Evolutionary conservation across 2,113 vertebrate genomes (phyloP).

Genomic region (Rhabdomys dilectus): DNA sequence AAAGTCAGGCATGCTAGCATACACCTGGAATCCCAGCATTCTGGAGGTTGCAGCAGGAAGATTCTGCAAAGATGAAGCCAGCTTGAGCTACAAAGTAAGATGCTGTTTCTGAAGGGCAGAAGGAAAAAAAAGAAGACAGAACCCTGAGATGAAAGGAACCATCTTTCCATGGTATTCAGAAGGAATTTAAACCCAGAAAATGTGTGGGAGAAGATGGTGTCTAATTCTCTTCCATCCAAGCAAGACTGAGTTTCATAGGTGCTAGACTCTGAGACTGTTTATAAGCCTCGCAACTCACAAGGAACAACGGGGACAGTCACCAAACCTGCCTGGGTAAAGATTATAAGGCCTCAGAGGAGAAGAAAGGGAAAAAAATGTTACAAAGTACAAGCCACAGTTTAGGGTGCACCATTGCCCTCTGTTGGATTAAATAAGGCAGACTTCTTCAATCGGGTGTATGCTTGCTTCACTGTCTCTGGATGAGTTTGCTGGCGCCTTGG

Average conservation of each 20-base stretch:
- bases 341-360: neutral
- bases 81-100: neutral
- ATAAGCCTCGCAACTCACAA: slow-evolving; percentile 41
- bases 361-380: slow-evolving; percentile 3
- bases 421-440: slow-evolving; percentile 63
- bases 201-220: neutral
- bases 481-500: slow-evolving; percentile 35
- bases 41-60: neutral
- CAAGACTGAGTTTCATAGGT: slow-evolving; percentile 6
- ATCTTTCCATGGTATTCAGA: neutral
- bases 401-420: slow-evolving; percentile 62
- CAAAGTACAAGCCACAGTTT: neutral
- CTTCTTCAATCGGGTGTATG: neutral
- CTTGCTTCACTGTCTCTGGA: slow-evolving; percentile 53
- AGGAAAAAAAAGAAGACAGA: neutral
- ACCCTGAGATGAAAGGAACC: neutral
- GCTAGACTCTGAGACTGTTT: slow-evolving; percentile 55
- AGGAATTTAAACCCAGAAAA: slow-evolving; percentile 3
- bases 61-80: neutral
- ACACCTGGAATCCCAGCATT: neutral
- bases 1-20: neutral
- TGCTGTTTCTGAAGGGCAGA: neutral
- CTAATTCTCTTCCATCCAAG: slow-evolving; percentile 1
- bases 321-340: slow-evolving; percentile 44
- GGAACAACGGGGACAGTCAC: neutral